Conservation (phyloP, 1,140 invertebrate genomes). For the Pomacea maculata region DNA sequence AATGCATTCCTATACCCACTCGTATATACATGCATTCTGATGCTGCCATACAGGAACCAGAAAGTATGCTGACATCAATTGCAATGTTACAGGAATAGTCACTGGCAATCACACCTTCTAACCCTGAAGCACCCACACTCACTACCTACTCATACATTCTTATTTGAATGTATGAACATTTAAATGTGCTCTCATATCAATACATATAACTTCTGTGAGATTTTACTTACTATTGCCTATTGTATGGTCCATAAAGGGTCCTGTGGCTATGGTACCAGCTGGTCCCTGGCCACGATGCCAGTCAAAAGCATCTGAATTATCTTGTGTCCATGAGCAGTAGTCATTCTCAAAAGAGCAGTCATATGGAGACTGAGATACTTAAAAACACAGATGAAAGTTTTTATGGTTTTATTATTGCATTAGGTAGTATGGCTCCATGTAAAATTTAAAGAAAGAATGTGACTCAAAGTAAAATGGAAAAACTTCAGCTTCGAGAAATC, state of each 20-base stretch:
- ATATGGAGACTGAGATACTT: conserved; percentile 25
- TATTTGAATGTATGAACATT: no score
- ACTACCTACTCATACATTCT: no score
- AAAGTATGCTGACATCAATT: conserved; percentile 51
- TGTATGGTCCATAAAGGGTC: conserved; percentile 50
- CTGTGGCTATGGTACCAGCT: conserved; percentile 40
- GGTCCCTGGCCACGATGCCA: conserved; percentile 50
- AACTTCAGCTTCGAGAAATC: no score
- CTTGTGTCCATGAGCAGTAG: conserved; percentile 58
- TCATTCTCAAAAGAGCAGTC: conserved; percentile 58
- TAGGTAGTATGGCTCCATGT: no score
- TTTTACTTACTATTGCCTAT: conserved; percentile 19
- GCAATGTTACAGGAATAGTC: conserved; percentile 52
- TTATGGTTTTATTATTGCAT: no score
- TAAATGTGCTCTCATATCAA: no score
- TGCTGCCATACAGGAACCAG: conserved; percentile 34
- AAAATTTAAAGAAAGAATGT: no score
- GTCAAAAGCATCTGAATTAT: conserved; percentile 57
- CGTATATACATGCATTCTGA: conserved; percentile 1
- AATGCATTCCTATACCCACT: no score
- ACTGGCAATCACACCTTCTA: conserved; percentile 49
- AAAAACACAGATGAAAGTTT: neutral
- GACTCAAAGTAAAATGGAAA: no score
- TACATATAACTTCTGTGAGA: no score
- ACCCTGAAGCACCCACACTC: conserved; percentile 3